A percentile compares a stretch with the other conserved stretches of the same genome.
These are phyloP conservation scores for Drosophila hydei DNA, from an alignment of 1,140 invertebrate genomes.

Conservation along the genomic window DNA sequence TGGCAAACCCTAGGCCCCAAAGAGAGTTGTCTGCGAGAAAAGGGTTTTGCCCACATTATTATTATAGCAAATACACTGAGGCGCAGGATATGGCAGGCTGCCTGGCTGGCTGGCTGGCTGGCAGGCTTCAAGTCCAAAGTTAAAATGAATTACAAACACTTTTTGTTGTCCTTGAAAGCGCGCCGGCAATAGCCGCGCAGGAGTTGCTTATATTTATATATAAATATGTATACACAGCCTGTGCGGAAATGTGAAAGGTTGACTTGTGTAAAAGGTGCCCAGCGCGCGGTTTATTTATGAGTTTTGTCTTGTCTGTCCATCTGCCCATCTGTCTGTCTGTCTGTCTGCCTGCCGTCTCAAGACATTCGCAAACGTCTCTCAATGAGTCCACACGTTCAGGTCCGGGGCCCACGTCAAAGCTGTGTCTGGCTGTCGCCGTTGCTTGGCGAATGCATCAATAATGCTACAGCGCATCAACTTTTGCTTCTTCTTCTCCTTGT, in stretches of 20 bases:
- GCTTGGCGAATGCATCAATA: constrained; percentile 77
- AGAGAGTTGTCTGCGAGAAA: constrained; percentile 44
- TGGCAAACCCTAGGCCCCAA: constrained; percentile 6
- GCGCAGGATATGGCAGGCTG: constrained; percentile 1
- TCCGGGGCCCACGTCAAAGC: constrained; percentile 63
- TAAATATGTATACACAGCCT: not conserved
- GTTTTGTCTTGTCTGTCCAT: constrained; percentile 59
- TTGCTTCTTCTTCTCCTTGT: constrained; percentile 28
- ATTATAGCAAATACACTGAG: constrained; percentile 35
- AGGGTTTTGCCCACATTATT: constrained; percentile 48
- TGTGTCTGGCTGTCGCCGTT: constrained; percentile 69
- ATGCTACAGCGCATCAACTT: constrained; percentile 74
- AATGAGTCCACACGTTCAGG: constrained; percentile 41
- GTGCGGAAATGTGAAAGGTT: constrained; percentile 52
- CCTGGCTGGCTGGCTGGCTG: constrained; percentile 2
- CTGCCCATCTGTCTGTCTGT: constrained; percentile 1
- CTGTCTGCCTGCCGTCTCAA: constrained; percentile 8
- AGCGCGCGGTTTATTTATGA: constrained; percentile 73
- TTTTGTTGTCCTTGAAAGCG: constrained; percentile 68
- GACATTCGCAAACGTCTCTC: constrained; percentile 22
- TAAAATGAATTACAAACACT: constrained; percentile 82
- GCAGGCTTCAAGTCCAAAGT: constrained; percentile 53
- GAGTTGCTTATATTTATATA: not conserved
- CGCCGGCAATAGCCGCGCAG: constrained; percentile 33
- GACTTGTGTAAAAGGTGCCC: constrained; percentile 47